Conservation (phyloP, 92 coral and sea anemone genomes). For the Ricordea florida region DNA sequence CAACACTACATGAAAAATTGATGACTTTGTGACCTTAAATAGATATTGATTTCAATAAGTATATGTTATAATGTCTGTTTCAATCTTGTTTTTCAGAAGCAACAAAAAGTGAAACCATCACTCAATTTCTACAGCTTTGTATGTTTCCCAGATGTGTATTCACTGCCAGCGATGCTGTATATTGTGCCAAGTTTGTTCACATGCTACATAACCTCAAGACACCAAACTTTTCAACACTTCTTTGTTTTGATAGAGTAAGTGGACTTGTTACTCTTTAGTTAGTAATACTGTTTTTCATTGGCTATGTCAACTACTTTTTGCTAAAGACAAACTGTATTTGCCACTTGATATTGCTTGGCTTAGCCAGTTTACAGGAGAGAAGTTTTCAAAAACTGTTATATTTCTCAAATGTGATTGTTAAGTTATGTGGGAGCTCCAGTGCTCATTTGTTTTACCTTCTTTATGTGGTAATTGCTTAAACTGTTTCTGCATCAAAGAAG, state of each 20-base stretch:
- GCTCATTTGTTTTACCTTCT: too few relatives aligned
- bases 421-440: too few relatives aligned
- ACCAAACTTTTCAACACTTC: constrained; percentile 95
- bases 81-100: constrained; percentile 65
- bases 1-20: too few relatives aligned
- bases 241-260: constrained; percentile 96
- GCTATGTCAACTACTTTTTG: too few relatives aligned
- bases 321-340: too few relatives aligned
- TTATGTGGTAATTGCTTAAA: too few relatives aligned
- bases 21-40: too few relatives aligned
- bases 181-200: constrained; percentile 98
- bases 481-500: too few relatives aligned
- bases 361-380: neutral
- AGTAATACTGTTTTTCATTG: neutral
- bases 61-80: too few relatives aligned
- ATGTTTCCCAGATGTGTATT: constrained; percentile 99
- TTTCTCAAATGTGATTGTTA: too few relatives aligned
- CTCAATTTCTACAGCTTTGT: constrained; percentile 97
- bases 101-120: constrained; percentile 97
- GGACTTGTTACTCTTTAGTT: neutral
- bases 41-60: too few relatives aligned
- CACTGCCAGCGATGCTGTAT: constrained; percentile 97
- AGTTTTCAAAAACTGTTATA: too few relatives aligned
- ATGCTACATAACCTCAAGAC: constrained; percentile 98
- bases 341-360: neutral